Conservation (phyloP, 1,140 invertebrate species). For the Pygmarrhopalites habei region DNA sequence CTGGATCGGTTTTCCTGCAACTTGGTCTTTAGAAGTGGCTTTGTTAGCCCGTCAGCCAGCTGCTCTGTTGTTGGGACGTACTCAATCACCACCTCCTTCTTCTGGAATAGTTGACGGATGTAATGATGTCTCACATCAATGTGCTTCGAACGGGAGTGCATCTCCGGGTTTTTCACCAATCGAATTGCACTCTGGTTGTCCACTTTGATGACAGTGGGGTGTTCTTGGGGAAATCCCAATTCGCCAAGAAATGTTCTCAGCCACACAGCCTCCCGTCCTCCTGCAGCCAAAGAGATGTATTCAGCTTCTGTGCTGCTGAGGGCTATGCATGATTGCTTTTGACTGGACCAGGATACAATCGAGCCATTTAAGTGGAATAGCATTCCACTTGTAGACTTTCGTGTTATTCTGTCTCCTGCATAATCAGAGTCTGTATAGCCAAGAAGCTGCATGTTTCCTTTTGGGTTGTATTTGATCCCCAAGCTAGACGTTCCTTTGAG, state of each 20-base stretch:
- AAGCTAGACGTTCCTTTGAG: constrained; percentile 41
- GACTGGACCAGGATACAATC: constrained; percentile 40
- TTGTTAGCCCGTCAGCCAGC: constrained; percentile 38
- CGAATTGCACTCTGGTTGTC: constrained; percentile 33
- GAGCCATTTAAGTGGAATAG: constrained; percentile 26
- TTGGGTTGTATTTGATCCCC: constrained; percentile 8
- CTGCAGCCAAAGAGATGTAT: constrained; percentile 42
- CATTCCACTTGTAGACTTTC: constrained; percentile 36
- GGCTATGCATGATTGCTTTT: constrained; percentile 37
- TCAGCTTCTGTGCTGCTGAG: constrained; percentile 41
- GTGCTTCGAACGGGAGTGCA: constrained; percentile 40
- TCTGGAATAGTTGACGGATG: constrained; percentile 30
- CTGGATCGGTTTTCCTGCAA: constrained; percentile 36
- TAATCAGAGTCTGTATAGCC: constrained; percentile 40
- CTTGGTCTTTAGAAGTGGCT: constrained; percentile 25
- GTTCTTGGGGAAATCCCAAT: constrained; percentile 26
- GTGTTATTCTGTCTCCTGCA: constrained; percentile 26
- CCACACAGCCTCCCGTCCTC: constrained; percentile 43
- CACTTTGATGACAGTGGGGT: constrained; percentile 20
- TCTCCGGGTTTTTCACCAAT: constrained; percentile 37
- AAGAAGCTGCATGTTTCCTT: background rate
- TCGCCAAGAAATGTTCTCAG: constrained; percentile 31
- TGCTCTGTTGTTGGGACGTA: constrained; percentile 22
- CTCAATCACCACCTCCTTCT: constrained; percentile 1
- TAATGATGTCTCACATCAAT: constrained; percentile 40